A percentile compares a stretch with the other conserved stretches of the same genome.
Conservation (phyloP, 1,140 invertebrate genomes). For the Vollenhovia emeryi region DNA sequence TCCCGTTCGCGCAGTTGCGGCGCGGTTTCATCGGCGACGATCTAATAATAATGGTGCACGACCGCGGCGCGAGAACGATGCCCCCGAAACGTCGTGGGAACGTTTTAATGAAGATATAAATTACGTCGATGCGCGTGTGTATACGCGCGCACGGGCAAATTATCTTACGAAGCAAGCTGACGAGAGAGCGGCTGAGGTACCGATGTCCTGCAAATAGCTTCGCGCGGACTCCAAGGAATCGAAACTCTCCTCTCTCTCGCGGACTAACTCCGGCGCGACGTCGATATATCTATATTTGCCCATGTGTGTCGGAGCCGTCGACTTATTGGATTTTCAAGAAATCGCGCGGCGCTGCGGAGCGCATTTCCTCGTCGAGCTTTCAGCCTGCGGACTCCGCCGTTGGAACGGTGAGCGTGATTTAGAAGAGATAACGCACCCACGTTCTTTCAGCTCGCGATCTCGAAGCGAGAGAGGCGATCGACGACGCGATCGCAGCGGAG, state of each 20-base stretch:
- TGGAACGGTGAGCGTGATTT: background rate
- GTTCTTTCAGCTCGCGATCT: too few species aligned
- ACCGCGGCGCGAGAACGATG: conserved; percentile 6
- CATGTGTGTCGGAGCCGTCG: background rate
- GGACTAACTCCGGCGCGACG: background rate
- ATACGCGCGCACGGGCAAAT: background rate
- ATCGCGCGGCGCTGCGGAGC: background rate
- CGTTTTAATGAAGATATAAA: conserved; percentile 16
- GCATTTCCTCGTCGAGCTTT: background rate
- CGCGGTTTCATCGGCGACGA: background rate
- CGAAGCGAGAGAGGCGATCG: too few species aligned
- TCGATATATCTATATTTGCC: conserved; percentile 29
- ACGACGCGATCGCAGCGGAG: background rate
- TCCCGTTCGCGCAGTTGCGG: background rate
- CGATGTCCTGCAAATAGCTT: background rate
- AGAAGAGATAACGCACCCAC: background rate
- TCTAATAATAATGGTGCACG: conserved; percentile 41
- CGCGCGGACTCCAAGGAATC: background rate
- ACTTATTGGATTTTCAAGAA: background rate
- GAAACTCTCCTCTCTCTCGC: conserved; percentile 26
- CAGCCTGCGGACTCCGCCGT: background rate
- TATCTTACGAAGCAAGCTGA: background rate
- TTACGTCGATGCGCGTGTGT: background rate
- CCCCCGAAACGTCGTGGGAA: conserved; percentile 17
- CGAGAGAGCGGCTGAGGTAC: background rate